These are phyloP conservation scores for Poeciliopsis gracilis DNA, from an alignment of 2,797 vertebrate species.

Conservation along the genomic window DNA sequence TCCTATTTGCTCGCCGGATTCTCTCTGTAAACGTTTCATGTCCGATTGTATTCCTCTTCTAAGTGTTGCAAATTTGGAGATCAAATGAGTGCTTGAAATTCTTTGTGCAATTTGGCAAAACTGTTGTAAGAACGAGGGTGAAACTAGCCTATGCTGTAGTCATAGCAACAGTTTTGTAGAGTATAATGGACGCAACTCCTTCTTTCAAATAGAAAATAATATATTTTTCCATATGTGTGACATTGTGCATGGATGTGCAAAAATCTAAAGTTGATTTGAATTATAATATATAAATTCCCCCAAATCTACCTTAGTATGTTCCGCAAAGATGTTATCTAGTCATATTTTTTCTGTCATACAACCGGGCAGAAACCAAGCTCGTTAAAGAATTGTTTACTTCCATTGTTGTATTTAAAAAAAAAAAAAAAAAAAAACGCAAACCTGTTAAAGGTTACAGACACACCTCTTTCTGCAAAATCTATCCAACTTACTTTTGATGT, in stretches of 20 bases:
- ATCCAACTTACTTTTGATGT: background rate
- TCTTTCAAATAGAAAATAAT: constrained; percentile 31
- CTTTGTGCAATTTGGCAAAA: constrained; percentile 61
- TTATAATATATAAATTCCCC: background rate
- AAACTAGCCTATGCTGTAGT: constrained; percentile 18
- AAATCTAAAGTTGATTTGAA: background rate
- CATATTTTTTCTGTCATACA: background rate
- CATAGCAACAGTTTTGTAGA: constrained; percentile 43
- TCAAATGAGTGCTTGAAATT: constrained; percentile 70
- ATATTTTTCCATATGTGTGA: constrained; percentile 25
- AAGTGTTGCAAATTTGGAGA: constrained; percentile 61
- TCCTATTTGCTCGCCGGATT: constrained; percentile 31
- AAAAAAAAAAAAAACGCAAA: background rate
- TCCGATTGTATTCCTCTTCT: constrained; percentile 45
- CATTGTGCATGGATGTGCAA: background rate
- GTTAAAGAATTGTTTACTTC: background rate
- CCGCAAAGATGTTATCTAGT: background rate
- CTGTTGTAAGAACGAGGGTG: constrained; percentile 50
- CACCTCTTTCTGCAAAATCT: background rate
- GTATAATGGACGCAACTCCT: constrained; percentile 16
- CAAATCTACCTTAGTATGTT: background rate
- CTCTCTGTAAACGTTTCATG: constrained; percentile 40
- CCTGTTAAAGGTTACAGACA: background rate
- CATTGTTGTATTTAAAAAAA: background rate
- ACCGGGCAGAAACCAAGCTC: background rate